phyloP scores from a whole-genome alignment of 2,113 vertebrate genomes.

The Tragelaphus strepsiceros region DNA sequence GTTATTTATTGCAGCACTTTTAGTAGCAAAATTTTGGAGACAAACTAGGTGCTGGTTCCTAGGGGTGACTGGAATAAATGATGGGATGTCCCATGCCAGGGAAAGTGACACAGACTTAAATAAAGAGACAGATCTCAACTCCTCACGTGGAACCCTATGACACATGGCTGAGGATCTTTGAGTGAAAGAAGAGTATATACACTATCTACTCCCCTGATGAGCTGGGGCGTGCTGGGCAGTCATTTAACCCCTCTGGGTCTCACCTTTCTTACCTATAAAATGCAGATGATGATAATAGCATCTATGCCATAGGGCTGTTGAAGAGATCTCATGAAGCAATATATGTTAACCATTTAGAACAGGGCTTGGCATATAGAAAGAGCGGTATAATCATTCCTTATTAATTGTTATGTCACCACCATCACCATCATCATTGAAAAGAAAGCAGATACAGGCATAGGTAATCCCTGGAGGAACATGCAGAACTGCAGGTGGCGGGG shows the following conservation, averaged over 20 bases:
- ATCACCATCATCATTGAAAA: fast-evolving
- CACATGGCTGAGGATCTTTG: fast-evolving
- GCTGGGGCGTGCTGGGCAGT: fast-evolving
- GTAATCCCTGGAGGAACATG: background rate
- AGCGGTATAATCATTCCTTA: fast-evolving
- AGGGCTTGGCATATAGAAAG: fast-evolving
- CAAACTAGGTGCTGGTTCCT: fast-evolving
- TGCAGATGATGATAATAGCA: background rate
- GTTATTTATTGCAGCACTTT: background rate
- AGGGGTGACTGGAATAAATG: background rate
- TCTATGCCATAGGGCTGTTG: background rate
- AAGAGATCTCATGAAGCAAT: background rate
- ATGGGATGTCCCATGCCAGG: fast-evolving
- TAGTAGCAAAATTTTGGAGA: background rate
- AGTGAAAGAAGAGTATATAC: fast-evolving
- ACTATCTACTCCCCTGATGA: fast-evolving
- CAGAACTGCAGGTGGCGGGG: fast-evolving
- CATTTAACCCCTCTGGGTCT: background rate
- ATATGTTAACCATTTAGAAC: background rate
- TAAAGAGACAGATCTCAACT: fast-evolving
- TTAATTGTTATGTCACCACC: too few species aligned
- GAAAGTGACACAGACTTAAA: background rate
- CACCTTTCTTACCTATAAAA: background rate
- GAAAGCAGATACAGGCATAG: too few species aligned
- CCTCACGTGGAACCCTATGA: fast-evolving